Conservation (phyloP, 2,113 vertebrate genomes). For the Poeciliopsis retropinna region DNA sequence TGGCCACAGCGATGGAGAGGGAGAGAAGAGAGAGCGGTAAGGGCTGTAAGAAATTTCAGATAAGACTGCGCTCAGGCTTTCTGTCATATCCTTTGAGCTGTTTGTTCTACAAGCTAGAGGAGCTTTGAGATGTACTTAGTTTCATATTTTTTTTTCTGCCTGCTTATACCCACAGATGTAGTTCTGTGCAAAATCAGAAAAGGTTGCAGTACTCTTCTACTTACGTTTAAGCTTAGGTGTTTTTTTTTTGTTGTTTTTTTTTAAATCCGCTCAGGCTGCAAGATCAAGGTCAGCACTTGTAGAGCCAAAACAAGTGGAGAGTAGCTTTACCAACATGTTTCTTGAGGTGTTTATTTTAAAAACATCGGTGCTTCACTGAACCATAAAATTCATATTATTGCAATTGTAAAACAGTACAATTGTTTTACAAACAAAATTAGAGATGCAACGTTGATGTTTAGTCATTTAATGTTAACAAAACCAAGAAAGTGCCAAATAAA, state of each 20-base stretch:
- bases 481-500: background rate
- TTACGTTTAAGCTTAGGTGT: background rate
- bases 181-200: background rate
- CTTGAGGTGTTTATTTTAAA: background rate
- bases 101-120: slow-evolving; percentile 34
- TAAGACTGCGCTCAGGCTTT: slow-evolving; percentile 28
- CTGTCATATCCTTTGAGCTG: slow-evolving; percentile 36
- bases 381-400: background rate
- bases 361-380: background rate
- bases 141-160: slow-evolving; percentile 31
- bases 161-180: background rate
- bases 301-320: background rate
- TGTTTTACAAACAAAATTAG: no score
- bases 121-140: slow-evolving; percentile 28
- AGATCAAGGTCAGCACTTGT: background rate
- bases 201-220: background rate
- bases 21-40: background rate
- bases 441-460: no score
- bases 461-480: background rate
- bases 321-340: background rate
- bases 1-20: slow-evolving; percentile 17
- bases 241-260: background rate
- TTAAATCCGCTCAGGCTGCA: background rate
- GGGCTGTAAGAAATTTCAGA: slow-evolving; percentile 14
- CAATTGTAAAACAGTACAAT: background rate